Evolutionary conservation across 2,797 vertebrate genomes (phyloP).

Genomic region (Molossus alvarezi): DNA sequence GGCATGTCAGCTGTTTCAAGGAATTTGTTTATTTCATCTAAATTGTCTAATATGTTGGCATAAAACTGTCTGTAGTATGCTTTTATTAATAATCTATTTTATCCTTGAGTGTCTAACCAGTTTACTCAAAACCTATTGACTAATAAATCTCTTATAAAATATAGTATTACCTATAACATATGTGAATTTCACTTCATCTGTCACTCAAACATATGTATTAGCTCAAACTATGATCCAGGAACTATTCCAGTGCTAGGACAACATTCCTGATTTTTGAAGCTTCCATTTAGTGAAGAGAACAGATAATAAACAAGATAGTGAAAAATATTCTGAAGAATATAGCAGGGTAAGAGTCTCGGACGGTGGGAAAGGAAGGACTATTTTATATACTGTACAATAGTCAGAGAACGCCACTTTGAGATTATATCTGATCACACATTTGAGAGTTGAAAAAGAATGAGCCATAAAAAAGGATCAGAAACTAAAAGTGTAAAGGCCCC

Average conservation of each 20-base stretch:
- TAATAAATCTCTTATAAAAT: conserved; percentile 65
- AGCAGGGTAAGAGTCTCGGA: background rate
- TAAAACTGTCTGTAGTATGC: conserved; percentile 22
- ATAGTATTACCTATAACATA: background rate
- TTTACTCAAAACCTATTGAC: conserved; percentile 9
- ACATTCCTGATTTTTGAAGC: background rate
- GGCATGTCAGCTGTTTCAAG: background rate
- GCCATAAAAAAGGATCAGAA: background rate
- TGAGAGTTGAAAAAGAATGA: background rate
- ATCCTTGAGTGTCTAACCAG: background rate
- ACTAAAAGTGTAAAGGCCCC: background rate
- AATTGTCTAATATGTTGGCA: conserved; percentile 60
- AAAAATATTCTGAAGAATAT: background rate
- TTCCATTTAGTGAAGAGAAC: conserved; percentile 24
- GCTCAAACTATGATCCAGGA: conserved; percentile 40
- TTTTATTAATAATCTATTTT: conserved; percentile 45
- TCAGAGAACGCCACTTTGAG: background rate
- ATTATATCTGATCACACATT: background rate
- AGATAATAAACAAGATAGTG: background rate
- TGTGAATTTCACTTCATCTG: conserved; percentile 23
- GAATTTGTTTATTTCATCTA: conserved; percentile 57
- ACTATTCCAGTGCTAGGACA: conserved; percentile 28
- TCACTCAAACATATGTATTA: conserved; percentile 42
- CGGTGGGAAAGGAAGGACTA: background rate
- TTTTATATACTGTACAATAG: background rate